Conservation (phyloP, 2,113 vertebrate species). For the Pimephales promelas region DNA sequence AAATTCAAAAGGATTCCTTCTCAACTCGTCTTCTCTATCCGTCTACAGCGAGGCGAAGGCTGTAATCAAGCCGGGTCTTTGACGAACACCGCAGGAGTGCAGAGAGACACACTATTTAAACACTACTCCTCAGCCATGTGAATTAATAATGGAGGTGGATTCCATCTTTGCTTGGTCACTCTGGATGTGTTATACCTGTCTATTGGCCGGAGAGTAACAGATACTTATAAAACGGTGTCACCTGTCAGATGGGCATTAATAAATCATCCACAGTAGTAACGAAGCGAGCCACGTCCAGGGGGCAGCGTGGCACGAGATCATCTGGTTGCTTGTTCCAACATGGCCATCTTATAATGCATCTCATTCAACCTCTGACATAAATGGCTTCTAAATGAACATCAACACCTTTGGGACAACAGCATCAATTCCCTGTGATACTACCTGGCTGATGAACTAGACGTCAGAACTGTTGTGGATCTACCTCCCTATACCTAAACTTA, state of each 20-base stretch:
- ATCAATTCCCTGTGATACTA: neutral
- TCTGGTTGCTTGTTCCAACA: constrained; percentile 24
- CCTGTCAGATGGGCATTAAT: constrained; percentile 40
- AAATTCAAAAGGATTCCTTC: constrained; percentile 3
- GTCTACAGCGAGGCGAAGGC: neutral
- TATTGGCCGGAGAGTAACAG: constrained; percentile 29
- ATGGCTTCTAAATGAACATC: neutral
- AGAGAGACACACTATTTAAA: constrained; percentile 46
- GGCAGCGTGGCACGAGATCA: constrained; percentile 3
- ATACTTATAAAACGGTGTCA: constrained; percentile 49
- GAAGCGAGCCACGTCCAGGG: constrained; percentile 10
- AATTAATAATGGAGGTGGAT: constrained; percentile 37
- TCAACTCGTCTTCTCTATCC: neutral
- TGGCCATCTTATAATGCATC: neutral
- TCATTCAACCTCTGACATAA: neutral
- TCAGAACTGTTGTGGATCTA: neutral
- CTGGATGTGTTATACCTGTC: constrained; percentile 3
- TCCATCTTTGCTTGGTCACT: constrained; percentile 47
- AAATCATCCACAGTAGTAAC: constrained; percentile 40
- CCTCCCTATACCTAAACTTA: neutral
- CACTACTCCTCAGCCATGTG: constrained; percentile 36
- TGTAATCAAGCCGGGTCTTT: neutral
- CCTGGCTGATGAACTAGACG: neutral
- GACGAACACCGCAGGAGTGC: constrained; percentile 24
- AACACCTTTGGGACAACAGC: neutral